Conservation (phyloP, 2,888 invertebrate species). For the Drosophila robusta region DNA sequence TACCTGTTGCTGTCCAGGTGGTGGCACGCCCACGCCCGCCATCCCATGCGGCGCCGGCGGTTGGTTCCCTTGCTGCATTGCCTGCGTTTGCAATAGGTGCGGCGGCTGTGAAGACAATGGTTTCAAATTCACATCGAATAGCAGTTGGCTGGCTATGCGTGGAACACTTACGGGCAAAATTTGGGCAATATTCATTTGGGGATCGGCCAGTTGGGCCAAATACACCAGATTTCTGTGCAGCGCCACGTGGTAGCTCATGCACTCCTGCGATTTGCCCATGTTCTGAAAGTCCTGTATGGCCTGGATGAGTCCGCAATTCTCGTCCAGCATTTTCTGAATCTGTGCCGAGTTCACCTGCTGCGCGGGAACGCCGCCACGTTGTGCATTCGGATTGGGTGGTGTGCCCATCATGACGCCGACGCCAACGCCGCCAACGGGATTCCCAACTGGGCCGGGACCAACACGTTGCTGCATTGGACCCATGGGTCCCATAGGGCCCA, state of each 20-base stretch:
- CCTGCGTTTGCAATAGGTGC: constrained; percentile 86
- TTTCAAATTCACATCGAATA: not conserved
- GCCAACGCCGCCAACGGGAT: constrained; percentile 53
- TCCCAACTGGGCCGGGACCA: constrained; percentile 62
- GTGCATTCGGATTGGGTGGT: constrained; percentile 81
- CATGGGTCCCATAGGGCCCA: constrained; percentile 66
- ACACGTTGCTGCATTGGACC: constrained; percentile 77
- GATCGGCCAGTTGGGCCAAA: constrained; percentile 98
- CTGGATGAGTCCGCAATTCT: constrained; percentile 98
- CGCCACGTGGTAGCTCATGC: constrained; percentile 96
- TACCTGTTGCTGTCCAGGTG: constrained; percentile 59
- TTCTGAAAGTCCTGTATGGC: constrained; percentile 98
- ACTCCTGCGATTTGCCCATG: constrained; percentile 97
- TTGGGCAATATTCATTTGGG: constrained; percentile 95
- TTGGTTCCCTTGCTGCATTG: constrained; percentile 82
- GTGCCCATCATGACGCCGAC: constrained; percentile 74
- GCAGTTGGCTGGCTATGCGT: constrained; percentile 20
- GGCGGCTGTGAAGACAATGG: constrained; percentile 85
- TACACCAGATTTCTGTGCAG: constrained; percentile 98
- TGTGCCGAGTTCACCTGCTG: constrained; percentile 92
- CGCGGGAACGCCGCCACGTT: constrained; percentile 83
- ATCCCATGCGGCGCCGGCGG: constrained; percentile 82
- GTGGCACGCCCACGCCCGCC: constrained; percentile 77
- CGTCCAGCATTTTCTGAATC: constrained; percentile 98
- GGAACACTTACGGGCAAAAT: constrained; percentile 91